A percentile compares a stretch with the other conserved stretches of the same genome.
These are phyloP conservation scores for Mystacornis crossleyi DNA, from an alignment of 2,113 vertebrate genomes.

Conservation along the genomic window DNA sequence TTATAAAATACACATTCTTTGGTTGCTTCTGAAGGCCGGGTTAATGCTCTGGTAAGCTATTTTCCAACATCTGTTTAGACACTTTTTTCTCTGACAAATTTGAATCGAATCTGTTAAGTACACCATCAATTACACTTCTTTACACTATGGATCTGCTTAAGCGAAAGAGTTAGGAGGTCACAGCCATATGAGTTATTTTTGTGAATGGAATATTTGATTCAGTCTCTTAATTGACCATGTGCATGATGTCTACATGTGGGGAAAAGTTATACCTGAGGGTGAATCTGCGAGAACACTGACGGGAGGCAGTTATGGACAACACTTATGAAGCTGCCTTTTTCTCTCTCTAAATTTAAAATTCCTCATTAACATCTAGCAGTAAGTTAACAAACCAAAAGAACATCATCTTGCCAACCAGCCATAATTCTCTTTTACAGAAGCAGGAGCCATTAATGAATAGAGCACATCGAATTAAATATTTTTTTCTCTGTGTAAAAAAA, in stretches of 20 bases:
- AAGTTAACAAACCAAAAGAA: not conserved
- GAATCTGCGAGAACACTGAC: not conserved
- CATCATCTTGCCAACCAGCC: not conserved
- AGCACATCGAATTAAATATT: not conserved
- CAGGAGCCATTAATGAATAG: not conserved
- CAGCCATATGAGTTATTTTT: not conserved
- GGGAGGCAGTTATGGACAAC: not conserved
- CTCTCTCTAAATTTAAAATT: not conserved
- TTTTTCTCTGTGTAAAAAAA: not conserved
- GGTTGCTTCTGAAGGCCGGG: not conserved
- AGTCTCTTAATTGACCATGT: not conserved
- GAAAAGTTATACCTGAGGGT: not conserved
- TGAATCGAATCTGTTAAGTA: slow-evolving; percentile 1
- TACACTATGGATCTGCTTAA: not conserved
- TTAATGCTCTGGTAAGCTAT: not conserved
- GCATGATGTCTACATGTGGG: not conserved
- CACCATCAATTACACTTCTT: slow-evolving; percentile 16
- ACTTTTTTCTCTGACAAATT: not conserved
- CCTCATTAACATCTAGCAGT: not conserved
- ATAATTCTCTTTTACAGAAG: not conserved
- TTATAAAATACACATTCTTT: not conserved
- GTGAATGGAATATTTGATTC: not conserved
- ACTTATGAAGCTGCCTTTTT: not conserved
- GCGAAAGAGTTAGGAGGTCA: not conserved
- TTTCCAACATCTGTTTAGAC: not conserved